Base-by-base conservation (phyloP, 2,797 vertebrate species). In the Parauchenoglanis ngamensis region DNA sequence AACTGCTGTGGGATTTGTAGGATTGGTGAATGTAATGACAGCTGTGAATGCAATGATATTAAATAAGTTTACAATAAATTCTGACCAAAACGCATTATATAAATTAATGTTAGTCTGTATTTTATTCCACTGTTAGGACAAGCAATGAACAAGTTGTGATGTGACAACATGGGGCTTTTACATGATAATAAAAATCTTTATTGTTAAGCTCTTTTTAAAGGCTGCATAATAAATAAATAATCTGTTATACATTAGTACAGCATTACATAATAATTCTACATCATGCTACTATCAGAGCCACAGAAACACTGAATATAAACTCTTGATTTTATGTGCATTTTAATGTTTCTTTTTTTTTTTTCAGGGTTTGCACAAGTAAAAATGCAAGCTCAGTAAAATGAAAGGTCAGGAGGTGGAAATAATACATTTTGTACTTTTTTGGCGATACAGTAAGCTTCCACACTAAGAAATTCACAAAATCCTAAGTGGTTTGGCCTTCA, bases 401-500 rank as follows among this genome's bases (percentile, higher is more conserved):
- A 65, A 8, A 28, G 25, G 40, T 65, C 59, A 82, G 17, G 49
- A 49, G 28, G 17, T 23, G 61, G 73, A 84, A 61, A 56, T 65
- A 35, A 67, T 49, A 28, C 44, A 21, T 52, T 65, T 81, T 52
- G 44, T 67, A 28, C 25, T 65, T 65, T 75, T 84, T 15, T 84
- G 65, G 65, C 17, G 0, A 57, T n/a, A 70, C 65, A 67, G 15
- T 86, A 5, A 49, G n/a, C 25, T 57, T 70, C 52, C 67, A 81
- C 67, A 49, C 56, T 59, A 54, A 28, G 77, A 80, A 86, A 81
- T 85, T 87, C 75, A 82, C 49, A 63, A 2, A 90, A 35, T 70
- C 82, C 85, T 85, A 80, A 86, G 86, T 21, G 54, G 78, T 81
- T 83, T 89, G 89, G 84, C 92, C 86, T 87, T 70, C 28, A 70